Percentiles rank a stretch among this genome's conserved stretches.
phyloP scores from a whole-genome alignment of 2,888 invertebrate species.

The Masnerella sp. region DNA sequence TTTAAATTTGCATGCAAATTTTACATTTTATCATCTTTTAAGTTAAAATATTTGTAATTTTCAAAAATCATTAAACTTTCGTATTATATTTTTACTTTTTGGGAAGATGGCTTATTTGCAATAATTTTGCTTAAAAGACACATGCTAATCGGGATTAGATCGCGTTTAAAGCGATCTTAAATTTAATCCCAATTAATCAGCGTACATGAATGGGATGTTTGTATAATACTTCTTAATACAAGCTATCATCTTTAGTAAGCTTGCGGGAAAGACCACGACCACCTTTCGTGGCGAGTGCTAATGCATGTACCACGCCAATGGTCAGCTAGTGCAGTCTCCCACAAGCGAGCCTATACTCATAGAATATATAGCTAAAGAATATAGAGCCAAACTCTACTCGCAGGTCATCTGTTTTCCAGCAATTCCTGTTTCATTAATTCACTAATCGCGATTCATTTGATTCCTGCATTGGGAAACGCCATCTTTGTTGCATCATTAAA shows the following conservation, averaged over 20 bases:
- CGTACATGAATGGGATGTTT: not conserved
- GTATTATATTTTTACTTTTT: no score
- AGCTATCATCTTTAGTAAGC: conserved; percentile 5
- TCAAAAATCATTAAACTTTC: no score
- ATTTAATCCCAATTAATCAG: conserved; percentile 1
- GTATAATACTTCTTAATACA: conserved; percentile 4
- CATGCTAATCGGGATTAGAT: no score
- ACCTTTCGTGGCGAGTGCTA: conserved; percentile 10
- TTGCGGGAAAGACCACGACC: conserved; percentile 5
- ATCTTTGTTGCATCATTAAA: no score
- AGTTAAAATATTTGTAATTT: no score
- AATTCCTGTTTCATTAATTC: conserved; percentile 1
- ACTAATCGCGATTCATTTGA: not conserved
- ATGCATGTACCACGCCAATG: not conserved
- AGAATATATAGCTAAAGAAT: not conserved
- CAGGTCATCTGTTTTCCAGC: not conserved
- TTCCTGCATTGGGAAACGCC: no score
- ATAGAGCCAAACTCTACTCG: not conserved
- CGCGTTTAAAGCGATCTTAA: not conserved
- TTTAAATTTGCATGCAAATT: no score
- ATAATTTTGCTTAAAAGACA: no score
- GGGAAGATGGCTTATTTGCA: no score
- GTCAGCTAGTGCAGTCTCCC: not conserved
- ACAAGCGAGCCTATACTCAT: not conserved
- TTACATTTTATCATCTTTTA: no score